A percentile compares a stretch with the other conserved stretches of the same genome.
Conservation (phyloP, 2,797 vertebrate genomes). For the Selene dorsalis region DNA sequence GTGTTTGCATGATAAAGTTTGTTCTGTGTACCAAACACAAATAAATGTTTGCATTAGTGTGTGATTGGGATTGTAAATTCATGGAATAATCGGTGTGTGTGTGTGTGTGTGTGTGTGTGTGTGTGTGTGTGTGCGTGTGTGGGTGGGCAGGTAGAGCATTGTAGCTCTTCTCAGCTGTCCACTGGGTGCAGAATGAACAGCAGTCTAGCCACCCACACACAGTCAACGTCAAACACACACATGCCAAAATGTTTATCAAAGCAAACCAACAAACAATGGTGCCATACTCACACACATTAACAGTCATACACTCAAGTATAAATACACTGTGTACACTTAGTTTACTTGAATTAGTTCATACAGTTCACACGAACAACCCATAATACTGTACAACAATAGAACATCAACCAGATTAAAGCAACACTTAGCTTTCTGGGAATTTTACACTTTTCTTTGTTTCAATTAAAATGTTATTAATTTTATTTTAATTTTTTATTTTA, state of each 20-base stretch:
- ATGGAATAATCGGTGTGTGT: background rate
- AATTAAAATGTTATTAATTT: too few relatives aligned
- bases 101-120: constrained; percentile 22
- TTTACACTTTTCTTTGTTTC: too few relatives aligned
- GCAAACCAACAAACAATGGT: background rate
- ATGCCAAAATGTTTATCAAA: background rate
- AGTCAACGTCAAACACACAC: background rate
- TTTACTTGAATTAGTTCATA: too few relatives aligned
- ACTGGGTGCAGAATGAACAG: constrained; percentile 33
- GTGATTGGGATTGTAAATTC: background rate
- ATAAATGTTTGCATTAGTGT: background rate
- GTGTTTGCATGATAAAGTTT: background rate
- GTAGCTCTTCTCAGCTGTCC: constrained; percentile 34
- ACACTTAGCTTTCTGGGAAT: too few relatives aligned
- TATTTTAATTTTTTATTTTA: too few relatives aligned
- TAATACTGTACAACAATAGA: too few relatives aligned
- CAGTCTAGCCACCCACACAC: constrained; percentile 45
- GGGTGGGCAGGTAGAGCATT: constrained; percentile 25
- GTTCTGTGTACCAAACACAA: background rate
- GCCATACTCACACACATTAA: background rate
- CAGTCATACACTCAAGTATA: background rate
- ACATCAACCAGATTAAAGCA: too few relatives aligned
- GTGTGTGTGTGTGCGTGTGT: constrained; percentile 28
- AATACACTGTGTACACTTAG: too few relatives aligned
- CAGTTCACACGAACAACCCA: too few relatives aligned